Conservation (phyloP, 2,797 vertebrate genomes). For the Oreortyx pictus region DNA sequence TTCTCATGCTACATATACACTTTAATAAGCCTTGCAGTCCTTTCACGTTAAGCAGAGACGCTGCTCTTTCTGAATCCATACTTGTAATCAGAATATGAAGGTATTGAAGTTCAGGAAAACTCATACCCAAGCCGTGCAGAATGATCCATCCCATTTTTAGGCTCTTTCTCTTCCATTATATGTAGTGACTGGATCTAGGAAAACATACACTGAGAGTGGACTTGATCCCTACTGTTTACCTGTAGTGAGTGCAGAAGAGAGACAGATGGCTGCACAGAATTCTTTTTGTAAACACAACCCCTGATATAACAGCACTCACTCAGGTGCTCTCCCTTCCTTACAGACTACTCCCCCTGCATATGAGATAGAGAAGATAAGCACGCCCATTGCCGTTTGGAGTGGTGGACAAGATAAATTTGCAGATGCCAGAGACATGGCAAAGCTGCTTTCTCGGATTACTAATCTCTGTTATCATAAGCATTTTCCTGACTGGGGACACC, state of each 20-base stretch:
- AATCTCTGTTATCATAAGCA: constrained; percentile 86
- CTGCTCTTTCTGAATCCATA: neutral
- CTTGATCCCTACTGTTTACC: neutral
- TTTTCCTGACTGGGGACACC: constrained; percentile 89
- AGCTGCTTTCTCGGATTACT: constrained; percentile 82
- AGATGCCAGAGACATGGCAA: constrained; percentile 81
- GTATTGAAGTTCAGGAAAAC: neutral
- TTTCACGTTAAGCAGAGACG: neutral
- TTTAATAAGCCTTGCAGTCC: neutral
- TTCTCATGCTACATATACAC: neutral
- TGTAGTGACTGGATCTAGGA: neutral
- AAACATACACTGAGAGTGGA: neutral
- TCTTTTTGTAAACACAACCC: neutral
- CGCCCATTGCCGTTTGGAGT: constrained; percentile 76
- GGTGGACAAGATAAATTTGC: constrained; percentile 83
- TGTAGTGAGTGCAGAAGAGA: neutral
- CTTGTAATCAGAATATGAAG: neutral
- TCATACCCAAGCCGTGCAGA: neutral
- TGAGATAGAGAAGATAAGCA: constrained; percentile 83
- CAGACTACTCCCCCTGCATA: constrained; percentile 84
- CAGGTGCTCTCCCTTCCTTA: neutral
- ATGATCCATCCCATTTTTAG: too few species aligned
- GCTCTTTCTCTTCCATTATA: fast-evolving
- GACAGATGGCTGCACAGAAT: neutral
- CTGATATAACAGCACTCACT: neutral